These are phyloP conservation scores for Drosophila falleni DNA, from an alignment of 2,888 invertebrate species.

Conservation along the genomic window DNA sequence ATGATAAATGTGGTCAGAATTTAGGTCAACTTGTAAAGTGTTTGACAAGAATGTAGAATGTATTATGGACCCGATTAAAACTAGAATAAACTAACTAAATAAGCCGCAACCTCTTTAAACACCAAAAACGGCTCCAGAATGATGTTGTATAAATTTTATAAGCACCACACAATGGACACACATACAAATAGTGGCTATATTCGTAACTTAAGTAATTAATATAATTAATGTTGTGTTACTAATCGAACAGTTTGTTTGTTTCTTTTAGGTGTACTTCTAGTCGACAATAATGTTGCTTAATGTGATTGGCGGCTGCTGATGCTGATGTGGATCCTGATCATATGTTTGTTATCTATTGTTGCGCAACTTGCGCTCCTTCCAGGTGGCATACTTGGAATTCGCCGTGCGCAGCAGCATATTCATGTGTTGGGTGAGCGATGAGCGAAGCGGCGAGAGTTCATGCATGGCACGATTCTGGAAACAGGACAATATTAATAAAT, in stretches of 20 bases:
- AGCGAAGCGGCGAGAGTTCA: conserved; percentile 92
- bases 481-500: not conserved
- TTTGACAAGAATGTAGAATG: not conserved
- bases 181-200: conserved; percentile 34
- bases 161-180: conserved; percentile 35
- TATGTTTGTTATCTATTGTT: conserved; percentile 83
- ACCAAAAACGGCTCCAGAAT: conserved; percentile 8
- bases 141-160: conserved; percentile 39
- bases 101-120: not conserved
- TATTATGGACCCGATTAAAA: no score
- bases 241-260: conserved; percentile 13
- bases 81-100: not conserved
- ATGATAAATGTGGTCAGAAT: not conserved
- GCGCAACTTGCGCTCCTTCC: conserved; percentile 91
- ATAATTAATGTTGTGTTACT: conserved; percentile 28
- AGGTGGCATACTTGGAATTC: conserved; percentile 93
- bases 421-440: conserved; percentile 93
- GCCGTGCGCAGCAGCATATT: conserved; percentile 95
- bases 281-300: conserved; percentile 34
- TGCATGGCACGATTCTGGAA: conserved; percentile 91
- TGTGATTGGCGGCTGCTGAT: conserved; percentile 15
- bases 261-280: conserved; percentile 27
- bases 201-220: conserved; percentile 22
- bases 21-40: conserved; percentile 24
- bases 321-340: conserved; percentile 5